Conservation (phyloP, 2,797 vertebrate genomes). For the Cossypha heuglini region DNA sequence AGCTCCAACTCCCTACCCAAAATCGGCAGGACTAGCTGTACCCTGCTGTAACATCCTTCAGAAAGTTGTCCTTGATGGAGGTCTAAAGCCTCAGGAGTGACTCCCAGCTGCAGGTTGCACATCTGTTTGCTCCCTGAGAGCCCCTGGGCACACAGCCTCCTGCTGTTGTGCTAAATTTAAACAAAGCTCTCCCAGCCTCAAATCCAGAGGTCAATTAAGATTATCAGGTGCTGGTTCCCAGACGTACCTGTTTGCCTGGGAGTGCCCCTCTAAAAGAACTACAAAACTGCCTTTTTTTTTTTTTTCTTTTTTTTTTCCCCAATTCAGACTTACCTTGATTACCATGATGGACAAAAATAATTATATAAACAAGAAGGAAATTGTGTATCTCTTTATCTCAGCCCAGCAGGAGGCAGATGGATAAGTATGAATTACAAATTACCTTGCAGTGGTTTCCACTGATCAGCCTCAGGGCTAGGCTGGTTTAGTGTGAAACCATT, state of each 20-base stretch:
- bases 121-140: background rate
- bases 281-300: constrained; percentile 61
- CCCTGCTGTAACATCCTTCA: background rate
- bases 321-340: constrained; percentile 54
- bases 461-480: constrained; percentile 73
- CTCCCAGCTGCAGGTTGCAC: constrained; percentile 37
- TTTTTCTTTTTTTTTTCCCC: constrained; percentile 4
- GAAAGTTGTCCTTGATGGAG: background rate
- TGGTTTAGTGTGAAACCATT: constrained; percentile 63
- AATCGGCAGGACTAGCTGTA: background rate
- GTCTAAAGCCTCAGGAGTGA: background rate
- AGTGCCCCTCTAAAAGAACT: constrained; percentile 67
- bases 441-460: constrained; percentile 76
- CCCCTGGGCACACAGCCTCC: background rate
- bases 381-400: constrained; percentile 60
- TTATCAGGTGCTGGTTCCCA: constrained; percentile 68
- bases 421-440: constrained; percentile 79
- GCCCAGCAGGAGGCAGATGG: constrained; percentile 71
- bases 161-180: constrained; percentile 23
- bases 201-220: constrained; percentile 79
- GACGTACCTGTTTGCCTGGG: constrained; percentile 59
- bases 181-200: constrained; percentile 48
- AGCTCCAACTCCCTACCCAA: background rate
- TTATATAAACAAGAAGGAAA: constrained; percentile 64
- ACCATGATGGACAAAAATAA: constrained; percentile 74